A percentile compares a stretch with the other conserved stretches of the same genome.
Conservation (phyloP, 2,113 vertebrate genomes). For the Panurus biarmicus region DNA sequence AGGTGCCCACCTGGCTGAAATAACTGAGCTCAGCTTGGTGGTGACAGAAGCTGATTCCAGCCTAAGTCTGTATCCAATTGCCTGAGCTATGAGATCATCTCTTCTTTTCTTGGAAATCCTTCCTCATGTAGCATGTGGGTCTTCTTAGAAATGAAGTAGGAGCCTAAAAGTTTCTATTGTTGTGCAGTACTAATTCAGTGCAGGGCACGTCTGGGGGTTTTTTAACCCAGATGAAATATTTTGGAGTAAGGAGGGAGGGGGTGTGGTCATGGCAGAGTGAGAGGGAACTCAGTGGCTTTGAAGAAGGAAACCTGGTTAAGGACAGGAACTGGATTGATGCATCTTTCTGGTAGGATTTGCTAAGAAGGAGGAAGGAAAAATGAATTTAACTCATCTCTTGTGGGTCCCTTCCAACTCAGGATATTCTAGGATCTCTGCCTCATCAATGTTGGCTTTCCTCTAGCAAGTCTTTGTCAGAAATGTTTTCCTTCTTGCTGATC, state of each 20-base stretch:
- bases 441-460: not conserved
- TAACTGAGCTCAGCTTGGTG: not conserved
- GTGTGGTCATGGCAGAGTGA: not conserved
- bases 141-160: not conserved
- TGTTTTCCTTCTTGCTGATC: not conserved
- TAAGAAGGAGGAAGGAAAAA: not conserved
- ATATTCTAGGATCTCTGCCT: not conserved
- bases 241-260: not conserved
- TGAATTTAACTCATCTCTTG: not conserved
- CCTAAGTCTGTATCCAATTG: not conserved
- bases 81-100: not conserved
- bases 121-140: not conserved
- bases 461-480: not conserved
- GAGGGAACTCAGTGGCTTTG: not conserved
- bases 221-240: not conserved
- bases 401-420: not conserved
- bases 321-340: not conserved
- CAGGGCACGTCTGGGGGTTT: not conserved
- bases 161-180: not conserved
- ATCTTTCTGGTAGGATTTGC: not conserved
- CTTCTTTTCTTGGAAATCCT: not conserved
- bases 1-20: not conserved
- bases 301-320: not conserved
- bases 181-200: not conserved
- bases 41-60: not conserved